Percentiles rank a stretch among this genome's conserved stretches.
phyloP scores from a whole-genome alignment of 2,113 vertebrate genomes.

The Dascyllus trimaculatus region DNA sequence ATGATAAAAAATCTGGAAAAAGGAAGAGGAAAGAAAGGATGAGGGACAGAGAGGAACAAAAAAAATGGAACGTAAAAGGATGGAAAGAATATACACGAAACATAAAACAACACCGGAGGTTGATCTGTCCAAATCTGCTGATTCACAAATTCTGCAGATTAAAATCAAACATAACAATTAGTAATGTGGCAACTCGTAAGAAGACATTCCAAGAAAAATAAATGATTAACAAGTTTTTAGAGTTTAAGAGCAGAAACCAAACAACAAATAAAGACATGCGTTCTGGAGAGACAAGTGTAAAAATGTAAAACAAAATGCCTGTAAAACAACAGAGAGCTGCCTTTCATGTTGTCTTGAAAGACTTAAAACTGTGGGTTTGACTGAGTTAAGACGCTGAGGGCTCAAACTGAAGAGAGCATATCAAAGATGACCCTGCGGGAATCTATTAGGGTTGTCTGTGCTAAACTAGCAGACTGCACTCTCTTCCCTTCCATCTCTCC shows the following conservation, averaged over 20 bases:
- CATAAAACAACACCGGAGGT: too few species aligned
- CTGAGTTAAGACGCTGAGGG: slow-evolving; percentile 37
- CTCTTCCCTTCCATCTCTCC: slow-evolving; percentile 33
- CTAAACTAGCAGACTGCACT: slow-evolving; percentile 15
- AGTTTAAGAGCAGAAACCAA: neutral
- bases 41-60: neutral
- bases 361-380: slow-evolving; percentile 43
- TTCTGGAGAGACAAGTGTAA: slow-evolving; percentile 31
- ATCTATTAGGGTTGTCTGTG: slow-evolving; percentile 39
- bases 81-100: too few species aligned
- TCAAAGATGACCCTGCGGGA: slow-evolving; percentile 75
- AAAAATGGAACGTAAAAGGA: neutral
- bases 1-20: neutral
- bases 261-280: slow-evolving; percentile 33
- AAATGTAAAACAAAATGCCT: slow-evolving; percentile 33
- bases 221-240: too few species aligned
- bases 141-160: neutral
- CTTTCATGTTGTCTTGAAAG: slow-evolving; percentile 75
- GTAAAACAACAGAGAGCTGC: slow-evolving; percentile 43
- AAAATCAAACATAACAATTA: neutral
- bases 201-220: neutral
- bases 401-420: slow-evolving; percentile 53
- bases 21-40: neutral
- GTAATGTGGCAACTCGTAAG: too few species aligned
- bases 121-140: too few species aligned